Conservation (phyloP, 2,797 vertebrate species). For the Pipistrellus kuhlii region DNA sequence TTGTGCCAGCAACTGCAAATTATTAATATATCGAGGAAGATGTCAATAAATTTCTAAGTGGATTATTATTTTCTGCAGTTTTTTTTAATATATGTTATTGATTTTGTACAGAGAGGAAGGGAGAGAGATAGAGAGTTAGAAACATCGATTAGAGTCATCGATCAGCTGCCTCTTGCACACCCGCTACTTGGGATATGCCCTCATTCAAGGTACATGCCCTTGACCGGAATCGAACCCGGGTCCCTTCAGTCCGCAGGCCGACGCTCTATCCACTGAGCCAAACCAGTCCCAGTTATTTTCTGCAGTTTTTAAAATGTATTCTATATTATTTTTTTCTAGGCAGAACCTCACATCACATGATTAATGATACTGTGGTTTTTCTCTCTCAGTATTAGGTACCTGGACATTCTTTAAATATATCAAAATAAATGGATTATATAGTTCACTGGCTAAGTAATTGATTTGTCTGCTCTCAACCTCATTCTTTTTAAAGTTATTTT, state of each 20-base stretch:
- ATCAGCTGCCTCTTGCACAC: too few species aligned
- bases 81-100: too few species aligned
- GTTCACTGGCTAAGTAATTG: not conserved
- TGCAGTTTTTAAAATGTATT: not conserved
- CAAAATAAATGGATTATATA: not conserved
- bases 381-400: not conserved
- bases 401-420: not conserved
- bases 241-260: too few species aligned
- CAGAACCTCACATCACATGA: not conserved
- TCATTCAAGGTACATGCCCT: too few species aligned
- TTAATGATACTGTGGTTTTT: not conserved
- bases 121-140: too few species aligned
- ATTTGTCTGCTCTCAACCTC: not conserved
- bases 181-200: too few species aligned
- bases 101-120: too few species aligned
- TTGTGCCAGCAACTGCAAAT: not conserved
- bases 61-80: not conserved
- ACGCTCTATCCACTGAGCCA: too few species aligned
- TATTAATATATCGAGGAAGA: not conserved
- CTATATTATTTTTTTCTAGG: not conserved
- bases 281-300: too few species aligned
- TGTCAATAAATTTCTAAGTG: not conserved
- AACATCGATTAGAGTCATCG: too few species aligned
- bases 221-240: too few species aligned
- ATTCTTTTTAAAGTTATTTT: not conserved